Base-by-base conservation (phyloP, 2,113 vertebrate species). In the Oryzias curvinotus region DNA sequence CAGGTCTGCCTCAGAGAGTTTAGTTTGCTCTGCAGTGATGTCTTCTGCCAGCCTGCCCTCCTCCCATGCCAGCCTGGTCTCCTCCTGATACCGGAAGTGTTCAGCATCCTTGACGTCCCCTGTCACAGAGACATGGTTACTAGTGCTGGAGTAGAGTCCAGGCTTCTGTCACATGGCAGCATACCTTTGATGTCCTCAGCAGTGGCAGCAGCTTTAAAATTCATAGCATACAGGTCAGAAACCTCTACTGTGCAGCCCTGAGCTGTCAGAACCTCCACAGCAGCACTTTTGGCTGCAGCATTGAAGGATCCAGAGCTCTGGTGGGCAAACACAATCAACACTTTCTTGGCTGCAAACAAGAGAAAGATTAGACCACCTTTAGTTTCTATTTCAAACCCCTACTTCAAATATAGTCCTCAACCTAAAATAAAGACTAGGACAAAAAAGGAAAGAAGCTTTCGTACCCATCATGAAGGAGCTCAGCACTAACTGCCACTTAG, bases 181-280 rank as follows among this genome's bases (percentile, higher is more conserved):
- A 43, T 4, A 94, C 93, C 92, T 10, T 23, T 78, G 65, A 94
- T 82, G 68, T 94, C 93, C 2, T 86, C 85, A 18, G 73, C 82
- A 15, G 92, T 92, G 18, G 91, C 77, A 26, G 90, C 4, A 0
- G 94, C 90, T 59, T 92, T 90, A 68, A 94, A 94, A 19, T 77
- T 89, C 87, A 92, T 88, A 59, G 88, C 84, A 0, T 93, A 95
- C n/a, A 95, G 86, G 75, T 96, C 94, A 0, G 93, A 95, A 30
- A 89, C 89, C 0, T 80, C 65, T 4, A 94, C 92, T 0, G 65
- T 62, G 86, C 87, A 94, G 30, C 90, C 92, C 56, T 85, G 77
- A 52, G 53, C 57, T 17, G 72, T 77, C 68, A 94, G 65, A 10
- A 66, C 61, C 13, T 91, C 82, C 1, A 86, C 81, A 0, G 93